A percentile compares a stretch with the other conserved stretches of the same genome.
These are phyloP conservation scores for Spisula subtruncata DNA, from an alignment of 2,888 invertebrate species.

Conservation along the genomic window DNA sequence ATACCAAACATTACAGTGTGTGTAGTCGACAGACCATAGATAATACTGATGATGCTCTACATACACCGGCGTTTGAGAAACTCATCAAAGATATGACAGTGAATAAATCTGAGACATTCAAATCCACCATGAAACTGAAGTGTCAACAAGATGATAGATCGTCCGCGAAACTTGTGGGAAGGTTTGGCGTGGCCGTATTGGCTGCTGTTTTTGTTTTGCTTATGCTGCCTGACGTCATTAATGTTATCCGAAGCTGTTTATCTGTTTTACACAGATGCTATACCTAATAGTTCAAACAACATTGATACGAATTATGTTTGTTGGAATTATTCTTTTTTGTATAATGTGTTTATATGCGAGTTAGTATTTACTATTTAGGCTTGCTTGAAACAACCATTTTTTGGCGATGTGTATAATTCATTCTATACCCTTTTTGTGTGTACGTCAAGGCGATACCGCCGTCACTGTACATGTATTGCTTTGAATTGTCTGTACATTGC, in stretches of 20 bases:
- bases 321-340: too few species aligned
- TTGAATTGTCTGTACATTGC: too few species aligned
- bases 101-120: slow-evolving; percentile 10
- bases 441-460: too few species aligned
- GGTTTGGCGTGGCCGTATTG: neutral
- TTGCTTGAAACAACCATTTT: too few species aligned
- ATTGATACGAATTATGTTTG: too few species aligned
- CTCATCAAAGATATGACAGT: slow-evolving; percentile 16
- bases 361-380: too few species aligned
- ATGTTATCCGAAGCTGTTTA: neutral
- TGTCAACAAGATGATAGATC: neutral
- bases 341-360: too few species aligned
- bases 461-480: too few species aligned
- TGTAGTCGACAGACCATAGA: neutral
- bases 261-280: too few species aligned
- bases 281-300: too few species aligned
- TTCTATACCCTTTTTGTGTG: too few species aligned
- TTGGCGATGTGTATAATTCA: too few species aligned
- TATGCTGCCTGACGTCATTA: neutral
- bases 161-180: neutral
- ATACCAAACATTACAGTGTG: neutral
- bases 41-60: neutral
- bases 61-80: neutral
- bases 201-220: neutral
- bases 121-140: neutral